These are phyloP conservation scores for Babylonia areolata DNA, from an alignment of 1,140 invertebrate genomes.

Conservation along the genomic window DNA sequence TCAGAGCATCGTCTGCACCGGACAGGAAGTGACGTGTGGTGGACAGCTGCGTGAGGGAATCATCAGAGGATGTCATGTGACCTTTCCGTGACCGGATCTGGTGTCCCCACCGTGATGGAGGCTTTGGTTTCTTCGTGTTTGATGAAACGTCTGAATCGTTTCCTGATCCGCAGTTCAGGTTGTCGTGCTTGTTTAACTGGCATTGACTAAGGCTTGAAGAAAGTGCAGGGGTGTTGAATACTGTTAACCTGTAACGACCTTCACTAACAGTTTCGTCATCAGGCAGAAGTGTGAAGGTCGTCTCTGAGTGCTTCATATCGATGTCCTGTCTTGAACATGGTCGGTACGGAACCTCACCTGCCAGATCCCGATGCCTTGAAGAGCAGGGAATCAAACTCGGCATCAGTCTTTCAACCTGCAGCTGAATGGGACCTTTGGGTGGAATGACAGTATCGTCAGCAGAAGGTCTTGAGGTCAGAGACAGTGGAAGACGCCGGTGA, in stretches of 20 bases:
- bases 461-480: background rate
- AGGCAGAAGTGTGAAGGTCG: conserved; percentile 21
- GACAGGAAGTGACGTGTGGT: background rate
- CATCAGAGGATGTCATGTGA: background rate
- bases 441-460: background rate
- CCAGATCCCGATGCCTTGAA: background rate
- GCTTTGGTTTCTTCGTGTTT: background rate
- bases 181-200: too few relatives aligned
- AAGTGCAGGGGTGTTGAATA: background rate
- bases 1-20: background rate
- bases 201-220: background rate
- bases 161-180: background rate
- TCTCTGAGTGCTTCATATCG: conserved; percentile 6
- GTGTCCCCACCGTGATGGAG: background rate
- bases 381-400: background rate
- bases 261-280: background rate
- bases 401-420: background rate
- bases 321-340: background rate
- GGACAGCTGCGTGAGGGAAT: background rate
- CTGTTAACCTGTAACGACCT: background rate
- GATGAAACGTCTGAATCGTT: background rate
- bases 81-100: background rate
- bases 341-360: background rate
- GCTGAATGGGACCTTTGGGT: background rate
- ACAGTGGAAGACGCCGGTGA: too few relatives aligned